Conservation (phyloP, 1,140 invertebrate genomes). For the Triops cancriformis region DNA sequence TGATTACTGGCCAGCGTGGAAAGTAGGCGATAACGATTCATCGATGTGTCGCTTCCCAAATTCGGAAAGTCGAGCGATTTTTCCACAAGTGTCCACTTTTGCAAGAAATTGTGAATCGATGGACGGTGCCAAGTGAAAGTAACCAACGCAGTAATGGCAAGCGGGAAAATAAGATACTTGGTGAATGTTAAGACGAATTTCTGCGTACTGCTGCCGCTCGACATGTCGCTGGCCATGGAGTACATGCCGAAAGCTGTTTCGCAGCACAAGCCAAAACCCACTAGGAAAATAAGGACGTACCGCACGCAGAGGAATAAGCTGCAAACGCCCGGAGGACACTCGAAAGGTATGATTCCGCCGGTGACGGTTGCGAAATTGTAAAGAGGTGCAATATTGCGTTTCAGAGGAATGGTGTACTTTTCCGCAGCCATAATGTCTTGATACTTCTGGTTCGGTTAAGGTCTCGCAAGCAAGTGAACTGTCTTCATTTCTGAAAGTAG, state of each 20-base stretch:
- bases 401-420: constrained; percentile 1
- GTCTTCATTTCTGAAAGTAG: too few relatives aligned
- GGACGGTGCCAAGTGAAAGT: background rate
- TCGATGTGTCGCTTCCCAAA: background rate
- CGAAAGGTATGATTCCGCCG: background rate
- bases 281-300: background rate
- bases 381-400: background rate
- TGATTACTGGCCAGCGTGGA: background rate
- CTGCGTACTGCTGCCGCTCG: background rate
- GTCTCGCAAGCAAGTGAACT: too few relatives aligned
- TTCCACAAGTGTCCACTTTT: background rate
- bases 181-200: background rate
- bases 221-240: background rate
- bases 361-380: background rate
- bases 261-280: background rate
- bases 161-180: background rate
- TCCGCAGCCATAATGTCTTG: background rate
- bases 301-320: background rate
- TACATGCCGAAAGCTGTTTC: background rate
- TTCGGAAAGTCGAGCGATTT: background rate
- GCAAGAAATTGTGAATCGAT: background rate
- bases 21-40: background rate
- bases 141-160: background rate
- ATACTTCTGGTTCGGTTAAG: too few relatives aligned
- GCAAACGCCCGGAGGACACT: background rate